Percentiles rank a stretch among this genome's conserved stretches.
Evolutionary conservation across 2,113 vertebrate species (phyloP).

Genomic region (Aphelocoma coerulescens): DNA sequence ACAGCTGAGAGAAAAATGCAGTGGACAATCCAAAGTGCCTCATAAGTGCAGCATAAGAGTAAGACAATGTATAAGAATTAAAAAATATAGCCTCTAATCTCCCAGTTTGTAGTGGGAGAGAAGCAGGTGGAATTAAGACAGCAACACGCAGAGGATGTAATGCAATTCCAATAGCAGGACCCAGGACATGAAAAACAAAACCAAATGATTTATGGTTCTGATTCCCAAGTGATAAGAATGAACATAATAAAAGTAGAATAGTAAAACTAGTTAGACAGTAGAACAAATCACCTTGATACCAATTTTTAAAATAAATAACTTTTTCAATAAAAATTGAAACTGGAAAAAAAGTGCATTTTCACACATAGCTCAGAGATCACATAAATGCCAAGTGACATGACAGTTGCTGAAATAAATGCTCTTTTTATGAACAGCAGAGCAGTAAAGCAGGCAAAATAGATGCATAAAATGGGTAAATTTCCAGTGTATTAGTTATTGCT

Average conservation of each 20-base stretch:
- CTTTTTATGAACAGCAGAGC: constrained; percentile 74
- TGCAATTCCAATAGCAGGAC: constrained; percentile 6
- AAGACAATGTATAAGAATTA: background rate
- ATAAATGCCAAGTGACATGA: constrained; percentile 74
- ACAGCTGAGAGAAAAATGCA: background rate
- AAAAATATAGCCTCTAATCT: background rate
- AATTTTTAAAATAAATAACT: constrained; percentile 70
- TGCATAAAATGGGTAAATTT: constrained; percentile 77
- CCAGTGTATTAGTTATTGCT: constrained; percentile 73
- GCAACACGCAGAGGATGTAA: background rate
- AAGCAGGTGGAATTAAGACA: background rate
- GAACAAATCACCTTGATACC: constrained; percentile 58
- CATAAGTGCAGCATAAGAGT: background rate
- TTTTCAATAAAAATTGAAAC: constrained; percentile 69
- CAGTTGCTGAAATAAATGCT: constrained; percentile 75
- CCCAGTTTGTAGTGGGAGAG: background rate
- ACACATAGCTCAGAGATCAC: constrained; percentile 69
- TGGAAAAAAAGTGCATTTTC: constrained; percentile 58
- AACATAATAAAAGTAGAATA: constrained; percentile 31
- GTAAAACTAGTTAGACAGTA: constrained; percentile 48
- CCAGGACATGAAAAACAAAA: constrained; percentile 19
- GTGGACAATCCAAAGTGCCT: background rate
- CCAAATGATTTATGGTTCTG: background rate
- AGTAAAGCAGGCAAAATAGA: constrained; percentile 77
- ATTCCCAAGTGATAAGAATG: constrained; percentile 47